phyloP scores from a whole-genome alignment of 2,888 invertebrate genomes.

The Drosophila peninsularis region DNA sequence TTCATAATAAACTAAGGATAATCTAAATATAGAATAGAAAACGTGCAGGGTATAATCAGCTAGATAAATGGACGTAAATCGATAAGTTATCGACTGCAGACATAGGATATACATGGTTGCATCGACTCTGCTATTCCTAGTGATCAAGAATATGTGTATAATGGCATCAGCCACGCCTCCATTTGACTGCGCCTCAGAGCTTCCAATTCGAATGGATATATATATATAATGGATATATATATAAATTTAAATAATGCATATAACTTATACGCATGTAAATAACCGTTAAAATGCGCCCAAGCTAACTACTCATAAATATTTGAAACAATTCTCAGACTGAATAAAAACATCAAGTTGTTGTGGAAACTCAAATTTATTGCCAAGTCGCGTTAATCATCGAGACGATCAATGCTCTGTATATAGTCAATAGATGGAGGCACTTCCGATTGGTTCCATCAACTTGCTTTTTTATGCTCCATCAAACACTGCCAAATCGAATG shows the following conservation, averaged over 20 bases:
- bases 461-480: slow-evolving; percentile 43
- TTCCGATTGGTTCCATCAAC: slow-evolving; percentile 11
- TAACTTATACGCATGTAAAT: neutral
- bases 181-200: neutral
- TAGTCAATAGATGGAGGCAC: neutral
- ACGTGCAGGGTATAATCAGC: too few species aligned
- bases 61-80: neutral
- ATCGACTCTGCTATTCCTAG: neutral
- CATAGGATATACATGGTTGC: too few species aligned
- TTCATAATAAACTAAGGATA: too few species aligned
- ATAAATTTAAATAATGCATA: neutral
- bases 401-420: neutral
- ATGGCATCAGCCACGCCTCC: neutral
- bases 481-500: slow-evolving; percentile 49
- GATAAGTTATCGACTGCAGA: neutral
- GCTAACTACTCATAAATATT: neutral
- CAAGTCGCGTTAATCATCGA: neutral
- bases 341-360: neutral
- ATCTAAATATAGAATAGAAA: too few species aligned
- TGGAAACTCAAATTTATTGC: neutral
- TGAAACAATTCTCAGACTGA: neutral
- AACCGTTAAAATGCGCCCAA: too few species aligned
- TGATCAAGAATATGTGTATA: neutral
- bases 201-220: neutral
- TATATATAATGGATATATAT: neutral